These are phyloP conservation scores for Ovibos moschatus DNA, from an alignment of 2,113 vertebrate species.

Conservation along the genomic window DNA sequence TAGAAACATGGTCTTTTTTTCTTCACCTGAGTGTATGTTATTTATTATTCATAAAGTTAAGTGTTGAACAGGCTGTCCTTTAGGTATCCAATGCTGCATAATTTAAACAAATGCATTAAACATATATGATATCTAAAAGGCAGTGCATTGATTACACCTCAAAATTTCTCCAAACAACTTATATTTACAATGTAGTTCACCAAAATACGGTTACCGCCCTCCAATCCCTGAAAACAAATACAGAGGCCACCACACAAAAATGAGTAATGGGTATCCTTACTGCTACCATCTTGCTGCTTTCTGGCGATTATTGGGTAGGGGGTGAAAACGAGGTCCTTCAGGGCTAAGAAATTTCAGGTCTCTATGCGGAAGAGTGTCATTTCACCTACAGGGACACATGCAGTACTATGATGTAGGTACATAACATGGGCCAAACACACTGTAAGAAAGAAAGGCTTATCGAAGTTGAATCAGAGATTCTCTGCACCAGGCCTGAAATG, in stretches of 20 bases:
- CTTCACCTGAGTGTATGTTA: constrained; percentile 62
- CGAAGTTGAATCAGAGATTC: constrained; percentile 40
- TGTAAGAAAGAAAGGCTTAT: constrained; percentile 43
- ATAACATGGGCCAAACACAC: constrained; percentile 52
- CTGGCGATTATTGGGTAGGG: neutral
- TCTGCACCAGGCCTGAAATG: constrained; percentile 48
- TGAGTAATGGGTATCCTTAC: neutral
- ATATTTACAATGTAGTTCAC: constrained; percentile 1
- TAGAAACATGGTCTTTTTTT: constrained; percentile 58
- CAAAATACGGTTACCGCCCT: neutral
- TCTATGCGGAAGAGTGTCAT: constrained; percentile 9
- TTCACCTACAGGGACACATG: constrained; percentile 21
- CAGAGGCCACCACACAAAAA: constrained; percentile 18
- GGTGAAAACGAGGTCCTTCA: neutral
- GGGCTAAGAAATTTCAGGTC: neutral
- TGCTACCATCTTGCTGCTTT: constrained; percentile 27
- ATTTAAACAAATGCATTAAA: constrained; percentile 77
- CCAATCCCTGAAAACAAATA: constrained; percentile 18
- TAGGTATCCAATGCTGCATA: constrained; percentile 61
- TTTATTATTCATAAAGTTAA: constrained; percentile 70
- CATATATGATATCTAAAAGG: constrained; percentile 75
- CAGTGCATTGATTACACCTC: constrained; percentile 47
- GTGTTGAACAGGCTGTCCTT: constrained; percentile 60
- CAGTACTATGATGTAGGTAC: neutral
- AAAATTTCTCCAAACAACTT: constrained; percentile 59